phyloP scores from a whole-genome alignment of 2,797 vertebrate species.

The Cynopterus sphinx region DNA sequence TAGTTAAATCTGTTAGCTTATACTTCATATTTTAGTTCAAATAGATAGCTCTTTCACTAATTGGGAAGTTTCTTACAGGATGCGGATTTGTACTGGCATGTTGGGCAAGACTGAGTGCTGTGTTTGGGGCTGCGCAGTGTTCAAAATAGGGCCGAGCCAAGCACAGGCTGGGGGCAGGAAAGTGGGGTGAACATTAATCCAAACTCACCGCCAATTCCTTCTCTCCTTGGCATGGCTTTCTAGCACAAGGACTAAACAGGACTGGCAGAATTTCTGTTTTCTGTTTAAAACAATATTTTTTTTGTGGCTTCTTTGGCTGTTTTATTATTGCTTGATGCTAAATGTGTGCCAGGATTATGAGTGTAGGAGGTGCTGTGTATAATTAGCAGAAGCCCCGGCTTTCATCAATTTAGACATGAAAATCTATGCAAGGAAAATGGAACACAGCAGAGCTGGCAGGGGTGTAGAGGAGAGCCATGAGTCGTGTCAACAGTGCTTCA shows the following conservation, averaged over 20 bases:
- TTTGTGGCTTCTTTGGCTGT: not conserved
- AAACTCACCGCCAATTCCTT: fast-evolving
- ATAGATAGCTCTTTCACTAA: not conserved
- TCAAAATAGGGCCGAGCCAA: fast-evolving
- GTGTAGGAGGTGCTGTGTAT: not conserved
- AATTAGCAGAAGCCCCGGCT: not conserved
- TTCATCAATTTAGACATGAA: not conserved
- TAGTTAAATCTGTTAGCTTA: not conserved
- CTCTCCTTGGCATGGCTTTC: not conserved
- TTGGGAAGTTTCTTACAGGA: not conserved
- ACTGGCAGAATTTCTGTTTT: not conserved
- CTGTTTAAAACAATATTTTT: not conserved
- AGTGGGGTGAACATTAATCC: not conserved
- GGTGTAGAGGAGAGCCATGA: not conserved
- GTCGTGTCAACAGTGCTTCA: not conserved
- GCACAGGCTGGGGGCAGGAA: not conserved
- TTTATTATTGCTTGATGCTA: not conserved
- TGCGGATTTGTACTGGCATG: too few species aligned
- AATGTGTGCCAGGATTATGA: not conserved
- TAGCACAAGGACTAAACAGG: fast-evolving
- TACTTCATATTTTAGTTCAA: not conserved
- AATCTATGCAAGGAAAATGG: not conserved
- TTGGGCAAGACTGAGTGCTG: not conserved
- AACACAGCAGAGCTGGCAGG: not conserved
- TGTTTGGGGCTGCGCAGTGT: not conserved